Evolutionary conservation across 2,797 vertebrate species (phyloP).

Genomic region (Coregonus sp.): DNA sequence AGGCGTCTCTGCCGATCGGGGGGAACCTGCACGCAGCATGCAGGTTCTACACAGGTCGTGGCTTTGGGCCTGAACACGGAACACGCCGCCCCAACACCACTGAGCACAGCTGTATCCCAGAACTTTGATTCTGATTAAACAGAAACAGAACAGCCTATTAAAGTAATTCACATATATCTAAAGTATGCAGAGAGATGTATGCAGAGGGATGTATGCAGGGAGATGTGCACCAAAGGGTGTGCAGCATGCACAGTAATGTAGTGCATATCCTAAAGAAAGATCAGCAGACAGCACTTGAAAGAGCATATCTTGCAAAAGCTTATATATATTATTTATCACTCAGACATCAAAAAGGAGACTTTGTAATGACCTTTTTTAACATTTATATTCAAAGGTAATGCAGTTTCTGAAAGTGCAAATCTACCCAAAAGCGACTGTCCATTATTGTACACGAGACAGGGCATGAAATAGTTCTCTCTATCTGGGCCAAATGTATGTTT

Average conservation of each 20-base stretch:
- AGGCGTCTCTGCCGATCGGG: slow-evolving; percentile 27
- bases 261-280: slow-evolving; percentile 72
- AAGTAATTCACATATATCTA: slow-evolving; percentile 76
- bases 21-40: background rate
- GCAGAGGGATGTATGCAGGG: background rate
- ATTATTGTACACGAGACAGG: background rate
- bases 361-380: slow-evolving; percentile 68
- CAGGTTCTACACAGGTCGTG: slow-evolving; percentile 20
- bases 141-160: slow-evolving; percentile 75
- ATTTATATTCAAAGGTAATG: slow-evolving; percentile 74
- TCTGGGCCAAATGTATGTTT: slow-evolving; percentile 38
- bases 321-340: slow-evolving; percentile 76
- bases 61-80: slow-evolving; percentile 49
- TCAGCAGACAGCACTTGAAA: slow-evolving; percentile 74
- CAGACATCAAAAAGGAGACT: slow-evolving; percentile 77
- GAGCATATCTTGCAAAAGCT: slow-evolving; percentile 76
- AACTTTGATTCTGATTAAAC: slow-evolving; percentile 74
- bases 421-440: slow-evolving; percentile 34
- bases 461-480: slow-evolving; percentile 17
- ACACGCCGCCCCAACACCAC: slow-evolving; percentile 55
- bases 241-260: slow-evolving; percentile 65
- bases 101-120: slow-evolving; percentile 60
- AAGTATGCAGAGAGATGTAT: slow-evolving; percentile 57
- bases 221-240: slow-evolving; percentile 54
- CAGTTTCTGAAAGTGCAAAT: slow-evolving; percentile 53